Percentiles rank a stretch among this genome's conserved stretches.
phyloP scores from a whole-genome alignment of 2,888 invertebrate genomes.

The Erebia aethiops region DNA sequence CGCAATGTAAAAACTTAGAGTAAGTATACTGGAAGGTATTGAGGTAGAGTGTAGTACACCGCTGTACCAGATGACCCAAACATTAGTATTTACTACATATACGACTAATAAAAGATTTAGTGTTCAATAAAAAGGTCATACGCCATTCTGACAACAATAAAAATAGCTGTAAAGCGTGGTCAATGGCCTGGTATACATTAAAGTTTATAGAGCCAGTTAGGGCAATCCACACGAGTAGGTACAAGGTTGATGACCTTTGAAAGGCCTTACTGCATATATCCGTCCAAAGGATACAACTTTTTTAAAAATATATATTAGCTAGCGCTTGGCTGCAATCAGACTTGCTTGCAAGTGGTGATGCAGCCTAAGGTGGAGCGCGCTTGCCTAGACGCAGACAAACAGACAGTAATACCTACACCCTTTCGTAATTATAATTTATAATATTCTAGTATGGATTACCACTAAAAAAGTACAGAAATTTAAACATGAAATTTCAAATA shows the following conservation, averaged over 20 bases:
- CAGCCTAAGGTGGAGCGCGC: no score
- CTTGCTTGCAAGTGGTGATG: no score
- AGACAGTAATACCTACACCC: no score
- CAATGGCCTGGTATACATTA: neutral
- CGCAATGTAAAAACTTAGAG: neutral
- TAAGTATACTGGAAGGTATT: neutral
- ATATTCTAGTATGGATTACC: no score
- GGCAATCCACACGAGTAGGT: neutral
- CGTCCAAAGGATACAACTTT: no score
- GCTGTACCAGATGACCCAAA: constrained; percentile 7
- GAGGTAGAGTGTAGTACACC: neutral
- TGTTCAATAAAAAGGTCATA: constrained; percentile 8
- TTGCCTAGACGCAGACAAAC: no score
- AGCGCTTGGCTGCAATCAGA: no score
- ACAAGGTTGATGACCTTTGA: neutral
- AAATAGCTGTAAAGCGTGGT: constrained; percentile 11
- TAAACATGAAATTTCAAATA: no score
- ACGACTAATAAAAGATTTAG: constrained; percentile 8
- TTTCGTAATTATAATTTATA: no score
- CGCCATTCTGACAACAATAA: constrained; percentile 7
- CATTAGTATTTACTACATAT: constrained; percentile 5
- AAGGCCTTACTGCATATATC: neutral
- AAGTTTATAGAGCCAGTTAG: constrained; percentile 4
- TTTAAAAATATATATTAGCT: no score
- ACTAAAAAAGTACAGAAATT: no score